Evolutionary conservation across 2,797 vertebrate genomes (phyloP), one percentile per base, ranked within the genome.

Genomic region (Tokudaia tokunoshimensis): DNA sequence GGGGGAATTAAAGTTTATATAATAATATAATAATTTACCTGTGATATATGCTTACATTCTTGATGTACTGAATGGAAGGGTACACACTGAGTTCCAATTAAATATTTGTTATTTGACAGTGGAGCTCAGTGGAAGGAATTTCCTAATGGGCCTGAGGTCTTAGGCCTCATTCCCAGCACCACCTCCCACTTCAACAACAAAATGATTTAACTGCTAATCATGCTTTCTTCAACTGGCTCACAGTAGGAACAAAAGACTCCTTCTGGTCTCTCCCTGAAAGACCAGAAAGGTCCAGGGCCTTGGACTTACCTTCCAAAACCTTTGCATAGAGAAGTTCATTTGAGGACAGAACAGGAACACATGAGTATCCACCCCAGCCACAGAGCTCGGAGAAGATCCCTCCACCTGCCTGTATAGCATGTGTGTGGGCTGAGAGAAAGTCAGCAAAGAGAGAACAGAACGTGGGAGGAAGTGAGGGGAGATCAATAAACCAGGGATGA

Each of bases 401-500:
- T 89, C 3, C 11, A 80, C 88, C 37, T 57, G 6, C 82, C 92
- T 91, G 78, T 90, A 2, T 4, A 29, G 55, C n/a, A 4, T 74
- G 83, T 72, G 20, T 9, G 15, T 29, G 70, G 80, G 87, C 59
- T 59, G 0, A 78, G 29, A 11, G 94, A 72, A 75, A 5, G 74
- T 82, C 95, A 92, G 92, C 95, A 93, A 63, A 84, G 76, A 96
- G 92, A 80, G 94, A 75, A 90, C 79, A 80, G 94, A 67, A 88
- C 75, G 95, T 97, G 93, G 78, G 88, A 72, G 80, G 97, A 92
- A 94, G 82, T 81, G 92, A 89, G 94, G 97, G 57, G 94, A 92
- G 97, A 97, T 98, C 94, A 98, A 95, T 95, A 97, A 97, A 97
- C 97, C 61, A 44, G 97, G 97, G 94, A 93, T 91, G 76, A 97